Evolutionary conservation across 2,888 invertebrate species (phyloP), one percentile per base, ranked within the genome.

Genomic region (Drosophila percnosoma): DNA sequence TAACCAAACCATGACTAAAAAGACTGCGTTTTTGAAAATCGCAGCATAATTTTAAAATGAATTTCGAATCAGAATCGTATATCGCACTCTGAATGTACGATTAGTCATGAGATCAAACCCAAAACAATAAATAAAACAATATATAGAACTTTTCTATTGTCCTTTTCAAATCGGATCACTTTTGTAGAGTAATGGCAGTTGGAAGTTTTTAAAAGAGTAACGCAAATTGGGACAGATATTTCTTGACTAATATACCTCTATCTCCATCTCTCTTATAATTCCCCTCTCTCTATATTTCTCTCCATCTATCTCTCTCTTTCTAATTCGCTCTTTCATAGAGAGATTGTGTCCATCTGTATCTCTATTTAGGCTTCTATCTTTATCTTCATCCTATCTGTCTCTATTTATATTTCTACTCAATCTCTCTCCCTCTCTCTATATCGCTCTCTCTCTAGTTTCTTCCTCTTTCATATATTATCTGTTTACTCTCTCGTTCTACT

Each of bases 401-500:
- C 13, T 13, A 2, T 21, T 13, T 21, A 21, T 13, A 21, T 21
- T 1, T 45, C 4, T 13, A 45, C 21, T 3, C 45, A 21, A 4
- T 21, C 2, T 2, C 51, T 36, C 2, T 21, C 15, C 29, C 54
- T 42, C 29, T 21, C 51, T 24, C 13, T 15, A 7, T 31, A 21
- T 27, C 27, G 38, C 40, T 42, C 5, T 48, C 5, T 48, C 15
- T 24, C 24, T 34, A 18, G 18, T 38, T 4, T 38, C 42, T 21
- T 4, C 4, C 13, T 58, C 10, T 10, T 1, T 48, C 4, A 3
- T 27, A 18, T 15, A 4, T 8, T n/a, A 18, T 21, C 29, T 58
- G 33, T 58, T 51, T 55, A 45, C 36, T 34, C 57, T 55, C 3
- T n/a, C 40, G 13, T 33, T 21, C 24, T 67, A 49, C 52, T 68